Percentiles rank a stretch among this genome's conserved stretches.
phyloP scores from a whole-genome alignment of 2,888 invertebrate species.

The Theodoxus fluviatilis region DNA sequence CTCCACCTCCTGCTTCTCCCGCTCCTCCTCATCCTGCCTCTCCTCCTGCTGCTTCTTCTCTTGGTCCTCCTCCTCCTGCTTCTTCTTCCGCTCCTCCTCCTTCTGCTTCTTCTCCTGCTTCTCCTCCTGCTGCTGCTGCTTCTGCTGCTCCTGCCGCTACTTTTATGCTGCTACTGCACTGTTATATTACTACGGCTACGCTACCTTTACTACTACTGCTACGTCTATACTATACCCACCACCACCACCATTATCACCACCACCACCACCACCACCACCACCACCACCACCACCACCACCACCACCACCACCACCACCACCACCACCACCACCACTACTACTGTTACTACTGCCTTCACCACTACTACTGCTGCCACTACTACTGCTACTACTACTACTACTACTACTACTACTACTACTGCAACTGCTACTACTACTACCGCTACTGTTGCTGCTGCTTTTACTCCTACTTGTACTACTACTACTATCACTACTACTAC shows the following conservation, averaged over 20 bases:
- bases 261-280: not conserved
- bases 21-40: too few relatives aligned
- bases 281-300: not conserved
- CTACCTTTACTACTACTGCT: not conserved
- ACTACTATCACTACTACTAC: not conserved
- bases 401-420: conserved; percentile 2
- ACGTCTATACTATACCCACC: not conserved
- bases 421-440: not conserved
- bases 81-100: too few relatives aligned
- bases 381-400: not conserved
- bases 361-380: not conserved
- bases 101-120: too few relatives aligned
- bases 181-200: not conserved
- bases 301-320: not conserved
- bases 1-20: too few relatives aligned
- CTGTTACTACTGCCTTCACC: not conserved
- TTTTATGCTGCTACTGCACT: not conserved
- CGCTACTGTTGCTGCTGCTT: not conserved
- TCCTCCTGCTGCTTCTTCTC: too few relatives aligned
- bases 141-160: not conserved
- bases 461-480: not conserved
- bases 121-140: not conserved
- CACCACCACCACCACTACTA: not conserved
- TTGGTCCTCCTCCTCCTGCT: too few relatives aligned
- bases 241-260: not conserved